Evolutionary conservation across 2,797 vertebrate genomes (phyloP).

Genomic region (Lithobates pipiens): DNA sequence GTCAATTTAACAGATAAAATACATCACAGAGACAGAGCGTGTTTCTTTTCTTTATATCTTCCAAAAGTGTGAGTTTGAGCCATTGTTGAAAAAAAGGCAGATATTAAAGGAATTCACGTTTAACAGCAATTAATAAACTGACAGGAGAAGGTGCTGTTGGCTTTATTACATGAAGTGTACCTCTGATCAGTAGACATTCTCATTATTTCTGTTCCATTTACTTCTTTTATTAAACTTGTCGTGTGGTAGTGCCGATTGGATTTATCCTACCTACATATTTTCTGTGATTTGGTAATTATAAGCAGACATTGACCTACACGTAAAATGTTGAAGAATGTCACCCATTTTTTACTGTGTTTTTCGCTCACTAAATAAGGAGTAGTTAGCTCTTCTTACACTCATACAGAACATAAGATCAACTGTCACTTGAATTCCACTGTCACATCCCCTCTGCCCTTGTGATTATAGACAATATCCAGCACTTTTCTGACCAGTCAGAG

Average conservation of each 20-base stretch:
- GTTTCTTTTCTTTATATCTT: background rate
- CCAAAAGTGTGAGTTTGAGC: slow-evolving; percentile 39
- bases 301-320: background rate
- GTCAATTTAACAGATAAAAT: background rate
- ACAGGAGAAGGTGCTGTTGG: background rate
- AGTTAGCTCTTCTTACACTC: background rate
- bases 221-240: too few species aligned
- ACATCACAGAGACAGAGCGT: background rate
- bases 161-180: background rate
- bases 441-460: background rate
- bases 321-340: background rate
- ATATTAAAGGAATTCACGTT: background rate
- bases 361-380: background rate
- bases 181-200: background rate
- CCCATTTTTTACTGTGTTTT: background rate
- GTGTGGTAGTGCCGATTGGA: too few species aligned
- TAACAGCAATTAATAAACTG: slow-evolving; percentile 6
- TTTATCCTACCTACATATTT: background rate
- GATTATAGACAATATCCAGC: slow-evolving; percentile 1
- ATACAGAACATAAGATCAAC: background rate
- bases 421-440: background rate
- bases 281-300: background rate
- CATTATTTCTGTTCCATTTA: background rate
- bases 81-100: background rate
- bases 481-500: slow-evolving; percentile 10